These are phyloP conservation scores for Xiphias gladius DNA, from an alignment of 2,113 vertebrate species.

Conservation along the genomic window DNA sequence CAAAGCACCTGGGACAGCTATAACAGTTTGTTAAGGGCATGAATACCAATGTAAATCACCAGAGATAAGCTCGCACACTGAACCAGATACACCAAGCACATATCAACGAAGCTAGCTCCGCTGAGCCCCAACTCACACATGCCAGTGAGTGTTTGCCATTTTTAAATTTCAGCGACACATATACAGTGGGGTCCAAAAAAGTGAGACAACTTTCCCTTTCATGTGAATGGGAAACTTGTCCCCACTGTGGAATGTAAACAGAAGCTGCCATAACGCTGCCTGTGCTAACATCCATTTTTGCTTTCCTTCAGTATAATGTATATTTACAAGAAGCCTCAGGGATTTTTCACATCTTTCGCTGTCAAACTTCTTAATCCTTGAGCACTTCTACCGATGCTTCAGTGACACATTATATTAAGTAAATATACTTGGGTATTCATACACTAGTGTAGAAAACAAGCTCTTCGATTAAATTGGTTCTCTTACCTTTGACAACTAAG, in stretches of 20 bases:
- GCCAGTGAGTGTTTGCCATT: not conserved
- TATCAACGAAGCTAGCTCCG: conserved; percentile 44
- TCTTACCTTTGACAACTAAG: conserved; percentile 92
- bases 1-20: conserved; percentile 76
- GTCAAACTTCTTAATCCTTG: conserved; percentile 28
- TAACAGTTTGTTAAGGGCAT: conserved; percentile 67
- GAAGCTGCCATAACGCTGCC: conserved; percentile 27
- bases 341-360: conserved; percentile 16
- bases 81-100: conserved; percentile 39
- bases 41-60: conserved; percentile 73
- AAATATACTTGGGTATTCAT: conserved; percentile 2
- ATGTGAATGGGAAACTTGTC: no score
- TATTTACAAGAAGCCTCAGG: conserved; percentile 27
- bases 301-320: not conserved
- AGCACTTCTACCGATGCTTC: conserved; percentile 9
- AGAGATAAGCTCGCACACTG: conserved; percentile 36
- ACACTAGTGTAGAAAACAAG: not conserved
- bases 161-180: conserved; percentile 13
- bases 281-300: conserved; percentile 20
- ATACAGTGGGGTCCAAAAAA: not conserved
- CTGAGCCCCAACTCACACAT: conserved; percentile 26
- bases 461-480: conserved; percentile 17
- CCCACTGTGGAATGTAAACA: conserved; percentile 35
- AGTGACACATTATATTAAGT: conserved; percentile 1
- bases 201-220: no score